Conservation (phyloP, 2,888 invertebrate species). For the Drosophila kokeensis region DNA sequence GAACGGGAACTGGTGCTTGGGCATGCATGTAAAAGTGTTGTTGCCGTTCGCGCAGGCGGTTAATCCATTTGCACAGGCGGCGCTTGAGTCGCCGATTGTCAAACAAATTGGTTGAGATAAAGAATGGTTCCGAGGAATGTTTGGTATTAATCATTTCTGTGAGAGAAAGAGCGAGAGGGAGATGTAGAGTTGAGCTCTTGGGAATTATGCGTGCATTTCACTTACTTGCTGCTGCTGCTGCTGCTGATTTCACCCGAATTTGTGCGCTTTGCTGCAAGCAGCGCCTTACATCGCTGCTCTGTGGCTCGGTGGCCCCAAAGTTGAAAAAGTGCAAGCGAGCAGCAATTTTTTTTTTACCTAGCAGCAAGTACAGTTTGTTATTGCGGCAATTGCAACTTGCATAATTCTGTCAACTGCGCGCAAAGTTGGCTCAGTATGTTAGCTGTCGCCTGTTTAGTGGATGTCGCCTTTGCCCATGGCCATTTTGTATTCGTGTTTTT, state of each 20-base stretch:
- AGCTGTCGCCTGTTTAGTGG: not conserved
- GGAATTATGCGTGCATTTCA: not conserved
- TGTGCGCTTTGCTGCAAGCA: constrained; percentile 1
- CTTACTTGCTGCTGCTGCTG: constrained; percentile 23
- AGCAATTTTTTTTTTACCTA: constrained; percentile 10
- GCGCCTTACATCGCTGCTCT: constrained; percentile 11
- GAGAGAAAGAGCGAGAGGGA: constrained; percentile 2
- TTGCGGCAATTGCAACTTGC: constrained; percentile 68
- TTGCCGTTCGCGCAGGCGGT: constrained; percentile 60
- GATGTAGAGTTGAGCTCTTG: not conserved
- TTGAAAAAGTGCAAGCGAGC: constrained; percentile 25
- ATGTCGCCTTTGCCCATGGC: constrained; percentile 8
- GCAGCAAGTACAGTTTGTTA: constrained; percentile 71
- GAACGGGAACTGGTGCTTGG: not conserved
- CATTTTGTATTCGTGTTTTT: constrained; percentile 31
- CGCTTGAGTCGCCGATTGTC: constrained; percentile 82
- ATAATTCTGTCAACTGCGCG: constrained; percentile 65
- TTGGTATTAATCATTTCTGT: constrained; percentile 68
- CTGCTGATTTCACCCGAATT: constrained; percentile 13
- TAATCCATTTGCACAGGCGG: constrained; percentile 72
- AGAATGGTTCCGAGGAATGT: constrained; percentile 82
- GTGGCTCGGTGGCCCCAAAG: not conserved
- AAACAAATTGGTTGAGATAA: constrained; percentile 80
- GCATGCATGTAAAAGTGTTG: constrained; percentile 19
- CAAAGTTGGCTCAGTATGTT: not conserved